These are phyloP conservation scores for Tanaodytes sp. DNA, from an alignment of 2,888 invertebrate species.

Conservation along the genomic window DNA sequence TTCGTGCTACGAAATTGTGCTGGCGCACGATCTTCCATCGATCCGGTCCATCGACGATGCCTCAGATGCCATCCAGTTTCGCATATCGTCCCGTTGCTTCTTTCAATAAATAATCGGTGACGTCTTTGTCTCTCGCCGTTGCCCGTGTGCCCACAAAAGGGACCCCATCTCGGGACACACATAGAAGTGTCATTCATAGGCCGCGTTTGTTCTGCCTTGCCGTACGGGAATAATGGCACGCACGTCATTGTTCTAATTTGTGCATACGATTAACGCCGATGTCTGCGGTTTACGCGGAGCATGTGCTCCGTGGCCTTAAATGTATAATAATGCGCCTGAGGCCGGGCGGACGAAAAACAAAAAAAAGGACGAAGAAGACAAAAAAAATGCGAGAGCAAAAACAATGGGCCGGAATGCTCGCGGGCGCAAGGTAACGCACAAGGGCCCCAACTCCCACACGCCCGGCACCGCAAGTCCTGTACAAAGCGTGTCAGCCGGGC, in stretches of 20 bases:
- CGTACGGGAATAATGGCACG: constrained; percentile 67
- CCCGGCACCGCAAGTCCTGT: constrained; percentile 50
- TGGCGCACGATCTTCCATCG: constrained; percentile 40
- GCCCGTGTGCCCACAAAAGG: constrained; percentile 47
- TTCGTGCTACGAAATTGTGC: constrained; percentile 17
- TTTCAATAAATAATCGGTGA: constrained; percentile 50
- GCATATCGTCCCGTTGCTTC: constrained; percentile 48
- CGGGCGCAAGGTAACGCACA: constrained; percentile 53
- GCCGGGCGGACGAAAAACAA: constrained; percentile 15
- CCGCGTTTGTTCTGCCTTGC: constrained; percentile 61
- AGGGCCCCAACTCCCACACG: constrained; percentile 64
- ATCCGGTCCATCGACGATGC: constrained; percentile 49
- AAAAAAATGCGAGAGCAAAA: constrained; percentile 21
- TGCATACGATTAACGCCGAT: constrained; percentile 71
- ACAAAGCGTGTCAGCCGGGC: constrained; percentile 71
- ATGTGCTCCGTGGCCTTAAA: constrained; percentile 54
- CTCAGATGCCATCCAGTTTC: constrained; percentile 49
- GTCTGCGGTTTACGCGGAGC: constrained; percentile 59
- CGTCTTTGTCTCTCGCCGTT: constrained; percentile 43
- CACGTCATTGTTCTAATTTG: constrained; percentile 72
- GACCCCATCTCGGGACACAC: constrained; percentile 57
- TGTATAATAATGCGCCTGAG: constrained; percentile 45
- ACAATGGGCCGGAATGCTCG: constrained; percentile 54
- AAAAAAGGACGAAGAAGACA: background rate
- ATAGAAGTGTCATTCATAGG: constrained; percentile 67